These are phyloP conservation scores for Ptilonorhynchus violaceus DNA, from an alignment of 2,113 vertebrate genomes.

Conservation along the genomic window DNA sequence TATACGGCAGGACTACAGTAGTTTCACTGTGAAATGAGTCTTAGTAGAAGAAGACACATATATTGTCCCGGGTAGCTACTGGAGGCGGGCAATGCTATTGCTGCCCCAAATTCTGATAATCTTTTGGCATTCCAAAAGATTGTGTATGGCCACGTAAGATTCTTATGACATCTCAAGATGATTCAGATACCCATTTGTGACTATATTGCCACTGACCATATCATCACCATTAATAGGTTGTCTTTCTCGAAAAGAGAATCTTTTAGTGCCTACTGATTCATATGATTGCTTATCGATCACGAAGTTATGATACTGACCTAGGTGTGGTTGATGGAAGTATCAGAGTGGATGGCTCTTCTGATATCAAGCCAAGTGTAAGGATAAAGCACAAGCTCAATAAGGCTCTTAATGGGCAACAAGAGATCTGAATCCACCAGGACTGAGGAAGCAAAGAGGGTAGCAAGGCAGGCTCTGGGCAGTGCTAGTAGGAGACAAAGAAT, in stretches of 20 bases:
- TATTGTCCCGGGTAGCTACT: not conserved
- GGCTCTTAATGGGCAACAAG: not conserved
- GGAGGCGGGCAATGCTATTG: not conserved
- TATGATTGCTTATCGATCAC: conserved; percentile 16
- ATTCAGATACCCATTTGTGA: not conserved
- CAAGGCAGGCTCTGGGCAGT: not conserved
- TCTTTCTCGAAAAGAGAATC: not conserved
- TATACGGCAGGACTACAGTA: not conserved
- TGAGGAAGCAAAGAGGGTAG: not conserved
- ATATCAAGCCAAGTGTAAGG: not conserved
- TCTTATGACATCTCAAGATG: not conserved
- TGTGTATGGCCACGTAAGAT: not conserved
- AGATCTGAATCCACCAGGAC: not conserved
- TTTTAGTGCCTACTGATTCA: not conserved
- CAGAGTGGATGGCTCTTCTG: not conserved
- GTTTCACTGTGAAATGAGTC: not conserved
- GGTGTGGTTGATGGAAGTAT: not conserved
- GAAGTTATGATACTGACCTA: not conserved
- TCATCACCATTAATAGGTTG: not conserved
- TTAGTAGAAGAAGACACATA: not conserved
- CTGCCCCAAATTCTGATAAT: not conserved
- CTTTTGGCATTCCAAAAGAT: not conserved
- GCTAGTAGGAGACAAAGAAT: not conserved
- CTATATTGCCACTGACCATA: not conserved
- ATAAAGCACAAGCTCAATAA: not conserved